A percentile compares a stretch with the other conserved stretches of the same genome.
These are phyloP conservation scores for Theropithecus gelada DNA, from an alignment of 2,113 vertebrate species.

Conservation along the genomic window DNA sequence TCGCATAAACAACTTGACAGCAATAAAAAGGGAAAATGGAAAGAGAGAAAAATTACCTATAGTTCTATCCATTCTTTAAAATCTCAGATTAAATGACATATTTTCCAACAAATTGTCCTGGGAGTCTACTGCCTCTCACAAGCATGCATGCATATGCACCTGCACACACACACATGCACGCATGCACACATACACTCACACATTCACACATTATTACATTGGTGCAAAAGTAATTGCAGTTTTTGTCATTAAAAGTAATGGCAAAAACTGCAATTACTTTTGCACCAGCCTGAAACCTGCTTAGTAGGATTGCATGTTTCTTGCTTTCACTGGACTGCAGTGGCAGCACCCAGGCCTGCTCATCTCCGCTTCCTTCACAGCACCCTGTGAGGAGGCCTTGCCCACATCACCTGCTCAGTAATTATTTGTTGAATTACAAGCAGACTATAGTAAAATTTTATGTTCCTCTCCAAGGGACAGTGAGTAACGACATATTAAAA, in stretches of 20 bases:
- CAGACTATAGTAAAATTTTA: background rate
- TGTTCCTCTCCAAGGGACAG: background rate
- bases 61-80: background rate
- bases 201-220: too few species aligned
- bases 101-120: background rate
- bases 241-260: too few species aligned
- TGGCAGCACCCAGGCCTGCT: too few species aligned
- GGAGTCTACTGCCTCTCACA: background rate
- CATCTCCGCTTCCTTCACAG: too few species aligned
- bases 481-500: background rate
- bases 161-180: rapidly evolving
- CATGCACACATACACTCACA: too few species aligned
- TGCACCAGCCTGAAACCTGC: too few species aligned
- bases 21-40: background rate
- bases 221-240: too few species aligned
- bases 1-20: background rate
- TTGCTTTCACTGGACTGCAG: background rate
- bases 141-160: rapidly evolving
- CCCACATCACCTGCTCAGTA: background rate
- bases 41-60: background rate
- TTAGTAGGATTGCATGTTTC: background rate
- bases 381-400: background rate
- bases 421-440: background rate
- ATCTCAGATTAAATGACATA: background rate
- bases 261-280: too few species aligned